Conservation (phyloP, 2,113 vertebrate species). For the Aegotheles bennettii region DNA sequence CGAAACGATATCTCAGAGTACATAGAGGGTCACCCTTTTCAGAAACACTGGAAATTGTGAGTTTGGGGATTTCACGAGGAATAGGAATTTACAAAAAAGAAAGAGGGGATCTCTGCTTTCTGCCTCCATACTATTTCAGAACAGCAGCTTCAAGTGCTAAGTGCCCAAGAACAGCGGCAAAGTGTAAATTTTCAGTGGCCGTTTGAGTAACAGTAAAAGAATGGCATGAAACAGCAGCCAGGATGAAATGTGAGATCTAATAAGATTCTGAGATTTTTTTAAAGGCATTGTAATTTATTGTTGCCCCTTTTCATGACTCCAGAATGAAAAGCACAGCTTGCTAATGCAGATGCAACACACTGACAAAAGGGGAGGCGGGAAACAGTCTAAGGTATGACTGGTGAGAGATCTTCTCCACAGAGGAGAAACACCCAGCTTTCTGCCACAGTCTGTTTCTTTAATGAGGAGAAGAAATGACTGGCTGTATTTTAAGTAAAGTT, state of each 20-base stretch:
- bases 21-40: not conserved
- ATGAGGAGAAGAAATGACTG: not conserved
- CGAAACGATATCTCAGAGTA: not conserved
- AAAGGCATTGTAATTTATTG: not conserved
- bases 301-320: not conserved
- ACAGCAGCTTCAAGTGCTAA: not conserved
- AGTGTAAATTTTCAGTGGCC: not conserved
- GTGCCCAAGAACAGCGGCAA: not conserved
- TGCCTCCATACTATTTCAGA: not conserved
- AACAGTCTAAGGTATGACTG: not conserved
- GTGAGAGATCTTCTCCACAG: not conserved
- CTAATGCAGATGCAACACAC: not conserved
- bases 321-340: constrained; percentile 3
- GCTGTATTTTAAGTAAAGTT: not conserved
- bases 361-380: not conserved
- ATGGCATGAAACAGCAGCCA: not conserved
- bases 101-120: not conserved
- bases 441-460: not conserved
- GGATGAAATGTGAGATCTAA: not conserved
- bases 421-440: not conserved
- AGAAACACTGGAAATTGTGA: not conserved
- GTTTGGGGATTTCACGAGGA: not conserved
- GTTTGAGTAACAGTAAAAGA: not conserved
- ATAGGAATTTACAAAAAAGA: not conserved
- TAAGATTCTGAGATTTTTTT: not conserved